Percentiles rank a stretch among this genome's conserved stretches.
phyloP scores from a whole-genome alignment of 2,888 invertebrate genomes.

The Plebejus argus region DNA sequence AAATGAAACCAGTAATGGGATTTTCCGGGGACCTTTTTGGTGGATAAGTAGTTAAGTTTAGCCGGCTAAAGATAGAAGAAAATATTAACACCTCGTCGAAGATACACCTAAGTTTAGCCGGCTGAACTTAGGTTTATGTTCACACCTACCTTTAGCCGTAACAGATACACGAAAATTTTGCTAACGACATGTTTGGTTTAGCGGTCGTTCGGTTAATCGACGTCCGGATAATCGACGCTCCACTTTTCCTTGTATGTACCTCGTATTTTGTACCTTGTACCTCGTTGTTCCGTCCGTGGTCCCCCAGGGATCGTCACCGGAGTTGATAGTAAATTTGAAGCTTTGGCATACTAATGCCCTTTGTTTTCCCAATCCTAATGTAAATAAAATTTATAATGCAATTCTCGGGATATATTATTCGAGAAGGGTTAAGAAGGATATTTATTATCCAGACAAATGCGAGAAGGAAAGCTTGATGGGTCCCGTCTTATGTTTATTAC shows the following conservation, averaged over 20 bases:
- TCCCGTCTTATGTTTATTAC: constrained; percentile 18
- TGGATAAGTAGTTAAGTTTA: no score
- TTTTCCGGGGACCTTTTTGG: no score
- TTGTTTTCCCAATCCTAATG: constrained; percentile 24
- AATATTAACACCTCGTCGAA: no score
- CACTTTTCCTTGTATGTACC: background rate
- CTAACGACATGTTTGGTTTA: background rate
- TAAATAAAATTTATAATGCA: constrained; percentile 35
- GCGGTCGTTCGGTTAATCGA: background rate
- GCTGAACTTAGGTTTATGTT: no score
- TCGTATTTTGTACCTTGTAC: background rate
- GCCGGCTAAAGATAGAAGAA: no score
- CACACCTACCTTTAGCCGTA: no score
- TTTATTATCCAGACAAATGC: constrained; percentile 11
- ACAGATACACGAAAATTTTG: background rate
- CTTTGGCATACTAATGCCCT: constrained; percentile 36
- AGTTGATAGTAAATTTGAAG: constrained; percentile 37
- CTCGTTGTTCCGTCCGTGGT: constrained; percentile 18
- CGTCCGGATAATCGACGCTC: background rate
- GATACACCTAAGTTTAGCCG: no score
- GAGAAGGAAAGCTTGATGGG: constrained; percentile 18
- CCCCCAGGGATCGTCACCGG: constrained; percentile 37
- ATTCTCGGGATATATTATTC: constrained; percentile 19
- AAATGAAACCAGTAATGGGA: no score
- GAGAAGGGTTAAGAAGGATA: constrained; percentile 13